Evolutionary conservation across 2,113 vertebrate genomes (phyloP).

Genomic region (Microcebus tavaratra): DNA sequence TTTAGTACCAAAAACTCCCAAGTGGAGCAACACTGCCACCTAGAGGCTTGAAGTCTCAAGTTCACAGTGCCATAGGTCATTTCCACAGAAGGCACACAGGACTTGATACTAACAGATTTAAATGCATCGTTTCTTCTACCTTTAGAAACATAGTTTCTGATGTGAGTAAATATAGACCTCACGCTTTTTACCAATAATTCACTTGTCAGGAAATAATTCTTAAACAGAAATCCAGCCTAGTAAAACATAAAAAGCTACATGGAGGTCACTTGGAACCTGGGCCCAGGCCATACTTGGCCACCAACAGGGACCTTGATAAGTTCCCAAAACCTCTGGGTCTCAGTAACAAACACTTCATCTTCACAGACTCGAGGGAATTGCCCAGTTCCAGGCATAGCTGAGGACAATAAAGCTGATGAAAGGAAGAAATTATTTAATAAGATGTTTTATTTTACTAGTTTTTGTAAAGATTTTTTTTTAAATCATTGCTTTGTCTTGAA

Average conservation of each 20-base stretch:
- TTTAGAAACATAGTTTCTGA: neutral
- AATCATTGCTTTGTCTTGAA: neutral
- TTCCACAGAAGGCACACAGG: neutral
- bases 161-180: neutral
- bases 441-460: neutral
- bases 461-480: neutral
- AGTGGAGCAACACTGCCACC: slow-evolving; percentile 67
- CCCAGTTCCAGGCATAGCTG: neutral
- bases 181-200: neutral
- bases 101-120: neutral
- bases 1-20: too few species aligned
- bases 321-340: neutral
- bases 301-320: neutral
- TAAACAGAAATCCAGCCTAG: neutral
- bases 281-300: neutral
- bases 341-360: neutral
- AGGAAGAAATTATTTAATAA: neutral
- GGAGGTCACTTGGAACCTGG: neutral
- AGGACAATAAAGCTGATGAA: neutral
- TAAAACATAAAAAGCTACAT: neutral
- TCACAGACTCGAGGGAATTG: fast-evolving
- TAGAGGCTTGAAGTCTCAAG: slow-evolving; percentile 8
- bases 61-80: neutral
- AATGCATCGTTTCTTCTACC: neutral
- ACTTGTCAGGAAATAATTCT: neutral